A percentile compares a stretch with the other conserved stretches of the same genome.
Conservation (phyloP, 2,888 invertebrate species). For the Cephus sareptanus region DNA sequence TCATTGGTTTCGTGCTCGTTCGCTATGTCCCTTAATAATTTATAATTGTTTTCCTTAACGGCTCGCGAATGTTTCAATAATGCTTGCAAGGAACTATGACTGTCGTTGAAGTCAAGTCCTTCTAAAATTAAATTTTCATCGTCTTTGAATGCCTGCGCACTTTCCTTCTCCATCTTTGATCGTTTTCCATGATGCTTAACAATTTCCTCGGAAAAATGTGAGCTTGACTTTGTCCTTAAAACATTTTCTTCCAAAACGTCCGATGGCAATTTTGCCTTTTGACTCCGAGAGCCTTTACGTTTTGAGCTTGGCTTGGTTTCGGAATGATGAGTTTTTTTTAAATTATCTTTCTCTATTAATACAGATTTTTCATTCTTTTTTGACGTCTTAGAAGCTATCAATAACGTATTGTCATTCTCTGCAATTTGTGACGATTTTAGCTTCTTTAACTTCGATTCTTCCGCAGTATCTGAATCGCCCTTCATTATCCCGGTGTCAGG, state of each 20-base stretch:
- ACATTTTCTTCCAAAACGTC: slow-evolving; percentile 44
- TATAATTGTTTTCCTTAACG: slow-evolving; percentile 51
- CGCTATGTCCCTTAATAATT: slow-evolving; percentile 49
- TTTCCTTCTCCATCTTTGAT: slow-evolving; percentile 48
- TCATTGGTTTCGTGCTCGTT: slow-evolving; percentile 49
- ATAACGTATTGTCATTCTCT: slow-evolving; percentile 26
- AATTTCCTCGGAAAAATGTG: slow-evolving; percentile 44
- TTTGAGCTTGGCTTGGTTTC: slow-evolving; percentile 49
- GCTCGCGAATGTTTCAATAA: slow-evolving; percentile 55
- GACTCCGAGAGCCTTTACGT: slow-evolving; percentile 51
- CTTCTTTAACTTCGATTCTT: slow-evolving; percentile 32
- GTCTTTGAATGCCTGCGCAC: slow-evolving; percentile 22
- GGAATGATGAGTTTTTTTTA: slow-evolving; percentile 36
- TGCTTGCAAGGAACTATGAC: slow-evolving; percentile 53
- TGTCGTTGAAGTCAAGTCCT: slow-evolving; percentile 51
- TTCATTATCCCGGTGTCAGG: slow-evolving; percentile 15
- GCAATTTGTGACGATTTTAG: slow-evolving; percentile 44
- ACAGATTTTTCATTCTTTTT: slow-evolving; percentile 42
- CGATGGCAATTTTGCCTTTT: slow-evolving; percentile 47
- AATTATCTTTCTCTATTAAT: slow-evolving; percentile 38
- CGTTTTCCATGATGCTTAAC: slow-evolving; percentile 50
- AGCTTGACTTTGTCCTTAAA: slow-evolving; percentile 41
- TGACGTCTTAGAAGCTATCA: slow-evolving; percentile 33
- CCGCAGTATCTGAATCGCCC: slow-evolving; percentile 2
- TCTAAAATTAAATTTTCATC: slow-evolving; percentile 33